Evolutionary conservation across 2,888 invertebrate species (phyloP), one percentile per base, ranked within the genome.

Genomic region (Baccha elongata): DNA sequence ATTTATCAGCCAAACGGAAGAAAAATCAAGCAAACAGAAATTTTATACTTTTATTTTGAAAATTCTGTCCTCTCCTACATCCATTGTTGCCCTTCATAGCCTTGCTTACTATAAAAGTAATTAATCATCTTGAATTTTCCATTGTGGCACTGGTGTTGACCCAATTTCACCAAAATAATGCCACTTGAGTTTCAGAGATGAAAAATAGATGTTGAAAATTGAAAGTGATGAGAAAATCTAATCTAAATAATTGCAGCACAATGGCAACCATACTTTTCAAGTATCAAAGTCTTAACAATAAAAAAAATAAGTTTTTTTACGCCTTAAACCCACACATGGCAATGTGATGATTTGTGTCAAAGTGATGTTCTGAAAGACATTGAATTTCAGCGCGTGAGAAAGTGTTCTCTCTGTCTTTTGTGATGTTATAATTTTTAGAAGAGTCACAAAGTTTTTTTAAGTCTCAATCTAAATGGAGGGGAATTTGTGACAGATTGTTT

Each of bases 101-200:
- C 4, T 3, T 13, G 15, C 26, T 26, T 15, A 48, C 8, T 26
- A 15, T 26, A 13, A 23, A 23, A 48, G 7, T 6, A 50, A 50
- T 50, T 50, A 50, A 50, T 50, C 50, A 50, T 50, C 26, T 50
- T 29, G 26, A 48, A 7, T 48, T n/a, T 13, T 23, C 29, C 50
- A 26, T 29, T 15, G 5, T 10, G 26, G 23, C 13, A 4, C 26
- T 23, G 3, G 26, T 26, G 50, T 26, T 50, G 50, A 50, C 50
- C 50, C 26, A 50, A 26, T 50, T 50, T 50, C 13, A 26, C 21
- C 50, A 50, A 48, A 48, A 26, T 13, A 23, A 50, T 8, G 26
- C 26, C 29, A 50, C 50, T 50, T 50, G 50, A 15, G 50, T 26
- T 26, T 23, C 8, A 19, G 10, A 50, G 10, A 50, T 26, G 8